A percentile compares a stretch with the other conserved stretches of the same genome.
Evolutionary conservation across 2,888 invertebrate species (phyloP).

Genomic region (Lomographa bimaculata): DNA sequence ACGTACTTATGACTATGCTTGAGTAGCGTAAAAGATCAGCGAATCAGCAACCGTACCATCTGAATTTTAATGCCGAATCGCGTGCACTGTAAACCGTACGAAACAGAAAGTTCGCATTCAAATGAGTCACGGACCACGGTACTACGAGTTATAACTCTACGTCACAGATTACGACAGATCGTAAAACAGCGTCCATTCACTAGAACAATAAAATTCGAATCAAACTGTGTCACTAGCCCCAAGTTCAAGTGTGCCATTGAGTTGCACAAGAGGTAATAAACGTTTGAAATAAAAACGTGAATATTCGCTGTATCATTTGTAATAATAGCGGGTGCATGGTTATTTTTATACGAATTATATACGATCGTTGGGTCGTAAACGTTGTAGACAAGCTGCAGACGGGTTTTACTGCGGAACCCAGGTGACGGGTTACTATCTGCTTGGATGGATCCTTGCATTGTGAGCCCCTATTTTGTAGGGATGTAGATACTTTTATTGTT

Average conservation of each 20-base stretch:
- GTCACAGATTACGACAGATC: slow-evolving; percentile 75
- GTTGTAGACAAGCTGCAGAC: slow-evolving; percentile 77
- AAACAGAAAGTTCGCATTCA: slow-evolving; percentile 68
- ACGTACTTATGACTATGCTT: too few relatives aligned
- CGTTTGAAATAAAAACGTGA: slow-evolving; percentile 75
- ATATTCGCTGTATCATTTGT: slow-evolving; percentile 61
- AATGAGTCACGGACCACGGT: slow-evolving; percentile 64
- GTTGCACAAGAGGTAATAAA: slow-evolving; percentile 78
- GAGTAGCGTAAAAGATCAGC: slow-evolving; percentile 1
- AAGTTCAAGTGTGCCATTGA: slow-evolving; percentile 82
- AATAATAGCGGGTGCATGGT: slow-evolving; percentile 57
- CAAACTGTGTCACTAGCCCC: slow-evolving; percentile 80
- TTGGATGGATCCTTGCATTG: slow-evolving; percentile 44
- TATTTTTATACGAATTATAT: slow-evolving; percentile 81
- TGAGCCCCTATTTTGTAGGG: slow-evolving; percentile 16
- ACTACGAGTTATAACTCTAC: slow-evolving; percentile 57
- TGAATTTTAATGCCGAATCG: slow-evolving; percentile 14
- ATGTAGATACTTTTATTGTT: neutral
- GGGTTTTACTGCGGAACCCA: slow-evolving; percentile 67
- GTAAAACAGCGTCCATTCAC: slow-evolving; percentile 79
- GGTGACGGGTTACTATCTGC: slow-evolving; percentile 61
- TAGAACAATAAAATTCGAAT: slow-evolving; percentile 80
- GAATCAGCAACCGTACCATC: slow-evolving; percentile 4
- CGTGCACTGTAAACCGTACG: slow-evolving; percentile 38
- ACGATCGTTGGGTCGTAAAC: slow-evolving; percentile 74